A percentile compares a stretch with the other conserved stretches of the same genome.
phyloP scores from a whole-genome alignment of 2,888 invertebrate species.

The Amphipoea oculea region DNA sequence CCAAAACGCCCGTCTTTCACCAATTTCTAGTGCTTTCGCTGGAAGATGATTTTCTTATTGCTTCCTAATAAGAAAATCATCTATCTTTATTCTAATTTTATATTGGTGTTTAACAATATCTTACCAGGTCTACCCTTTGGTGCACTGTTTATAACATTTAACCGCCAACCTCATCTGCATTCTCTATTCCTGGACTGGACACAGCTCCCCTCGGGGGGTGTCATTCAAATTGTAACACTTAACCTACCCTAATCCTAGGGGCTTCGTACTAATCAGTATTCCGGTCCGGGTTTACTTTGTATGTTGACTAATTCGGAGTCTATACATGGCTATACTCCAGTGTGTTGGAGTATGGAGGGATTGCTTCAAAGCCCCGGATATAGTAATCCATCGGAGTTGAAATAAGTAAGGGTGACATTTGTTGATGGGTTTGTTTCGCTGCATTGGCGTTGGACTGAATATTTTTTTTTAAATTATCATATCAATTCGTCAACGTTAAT shows the following conservation, averaged over 20 bases:
- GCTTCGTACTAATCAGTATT: constrained; percentile 44
- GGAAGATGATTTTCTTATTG: neutral
- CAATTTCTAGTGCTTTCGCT: neutral
- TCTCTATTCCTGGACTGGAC: neutral
- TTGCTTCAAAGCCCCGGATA: constrained; percentile 2
- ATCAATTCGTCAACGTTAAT: neutral
- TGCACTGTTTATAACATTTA: neutral
- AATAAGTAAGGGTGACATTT: constrained; percentile 17
- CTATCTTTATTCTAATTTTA: neutral
- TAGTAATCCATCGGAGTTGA: neutral
- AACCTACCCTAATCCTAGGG: constrained; percentile 31
- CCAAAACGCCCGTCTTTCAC: neutral
- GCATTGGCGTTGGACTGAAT: neutral
- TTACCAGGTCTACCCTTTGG: neutral
- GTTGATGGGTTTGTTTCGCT: constrained; percentile 6
- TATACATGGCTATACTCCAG: neutral
- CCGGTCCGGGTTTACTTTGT: constrained; percentile 29
- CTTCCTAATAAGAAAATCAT: neutral
- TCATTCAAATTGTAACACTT: constrained; percentile 35
- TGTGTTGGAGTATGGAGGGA: neutral
- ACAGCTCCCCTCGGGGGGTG: neutral
- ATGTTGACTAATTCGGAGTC: constrained; percentile 22
- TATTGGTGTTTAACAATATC: neutral
- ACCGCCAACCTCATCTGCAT: neutral
- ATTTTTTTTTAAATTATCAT: no score